Conservation (phyloP, 30 jellyfish, hydroid and myxozoan species). For the Clytia hemisphaerica region DNA sequence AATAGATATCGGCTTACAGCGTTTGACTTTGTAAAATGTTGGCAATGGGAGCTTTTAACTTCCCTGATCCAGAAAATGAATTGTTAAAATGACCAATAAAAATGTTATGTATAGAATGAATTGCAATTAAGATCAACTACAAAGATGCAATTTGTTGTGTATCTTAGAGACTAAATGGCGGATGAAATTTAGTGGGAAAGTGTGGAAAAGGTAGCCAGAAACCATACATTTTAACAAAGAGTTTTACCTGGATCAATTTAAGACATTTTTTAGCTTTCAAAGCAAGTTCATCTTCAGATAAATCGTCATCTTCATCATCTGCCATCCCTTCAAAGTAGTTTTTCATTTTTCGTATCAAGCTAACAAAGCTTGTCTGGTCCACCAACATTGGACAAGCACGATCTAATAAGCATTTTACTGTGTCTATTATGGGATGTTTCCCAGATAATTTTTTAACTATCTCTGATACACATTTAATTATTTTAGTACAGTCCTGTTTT, state of each 20-base stretch:
- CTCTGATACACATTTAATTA: conserved; percentile 70
- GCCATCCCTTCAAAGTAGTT: conserved; percentile 58
- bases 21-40: too few relatives aligned
- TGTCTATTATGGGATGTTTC: conserved; percentile 64
- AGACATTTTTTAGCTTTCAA: conserved; percentile 75
- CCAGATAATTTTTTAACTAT: conserved; percentile 63
- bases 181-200: too few relatives aligned
- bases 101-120: too few relatives aligned
- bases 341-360: conserved; percentile 40
- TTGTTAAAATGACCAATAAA: too few relatives aligned
- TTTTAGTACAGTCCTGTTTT: conserved; percentile 50
- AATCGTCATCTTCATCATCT: conserved; percentile 64
- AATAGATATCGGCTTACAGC: neutral
- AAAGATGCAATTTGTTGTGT: too few relatives aligned
- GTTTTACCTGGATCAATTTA: conserved; percentile 58
- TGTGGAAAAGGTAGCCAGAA: too few relatives aligned
- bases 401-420: conserved; percentile 82
- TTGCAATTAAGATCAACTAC: too few relatives aligned
- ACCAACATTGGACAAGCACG: conserved; percentile 79
- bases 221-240: too few relatives aligned
- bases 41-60: too few relatives aligned
- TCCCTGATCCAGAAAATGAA: too few relatives aligned
- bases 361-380: conserved; percentile 48
- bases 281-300: conserved; percentile 32
- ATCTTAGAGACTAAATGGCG: too few relatives aligned